Evolutionary conservation across 2,797 vertebrate species (phyloP).

Genomic region (Caiman crocodilus): DNA sequence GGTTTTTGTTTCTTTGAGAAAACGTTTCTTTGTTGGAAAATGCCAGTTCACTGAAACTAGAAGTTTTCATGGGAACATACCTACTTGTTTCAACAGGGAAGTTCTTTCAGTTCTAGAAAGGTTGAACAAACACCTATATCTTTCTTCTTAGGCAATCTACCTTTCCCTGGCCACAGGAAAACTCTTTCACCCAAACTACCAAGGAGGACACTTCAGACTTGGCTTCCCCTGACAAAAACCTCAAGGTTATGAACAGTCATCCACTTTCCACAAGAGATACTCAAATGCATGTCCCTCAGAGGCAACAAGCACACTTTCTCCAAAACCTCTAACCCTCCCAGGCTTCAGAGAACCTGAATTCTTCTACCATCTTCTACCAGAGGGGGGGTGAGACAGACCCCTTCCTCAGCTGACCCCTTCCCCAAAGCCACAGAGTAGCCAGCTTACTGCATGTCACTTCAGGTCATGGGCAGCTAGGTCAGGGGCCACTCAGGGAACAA

Average conservation of each 20-base stretch:
- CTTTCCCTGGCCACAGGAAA: neutral
- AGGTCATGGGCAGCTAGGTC: too few relatives aligned
- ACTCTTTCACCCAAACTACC: neutral
- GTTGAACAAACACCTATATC: too few relatives aligned
- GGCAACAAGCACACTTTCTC: neutral
- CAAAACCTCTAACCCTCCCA: neutral
- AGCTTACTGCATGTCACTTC: neutral
- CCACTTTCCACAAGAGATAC: neutral
- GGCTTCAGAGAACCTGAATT: neutral
- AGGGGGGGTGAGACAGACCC: neutral
- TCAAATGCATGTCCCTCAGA: neutral
- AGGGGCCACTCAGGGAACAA: too few relatives aligned
- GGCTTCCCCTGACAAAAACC: neutral
- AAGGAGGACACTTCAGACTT: neutral
- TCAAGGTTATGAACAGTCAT: neutral
- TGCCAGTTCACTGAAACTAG: too few relatives aligned
- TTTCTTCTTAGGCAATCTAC: neutral
- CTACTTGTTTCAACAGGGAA: too few relatives aligned
- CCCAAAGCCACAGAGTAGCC: neutral
- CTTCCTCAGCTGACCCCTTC: neutral
- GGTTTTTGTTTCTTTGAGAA: too few relatives aligned
- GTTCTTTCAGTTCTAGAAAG: too few relatives aligned
- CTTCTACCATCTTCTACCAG: too few relatives aligned
- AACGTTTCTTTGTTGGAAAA: too few relatives aligned
- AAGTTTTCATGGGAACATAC: too few relatives aligned